Percentiles rank a stretch among this genome's conserved stretches.
phyloP scores from a whole-genome alignment of 2,113 vertebrate species.

The Stictonetta naevosa region DNA sequence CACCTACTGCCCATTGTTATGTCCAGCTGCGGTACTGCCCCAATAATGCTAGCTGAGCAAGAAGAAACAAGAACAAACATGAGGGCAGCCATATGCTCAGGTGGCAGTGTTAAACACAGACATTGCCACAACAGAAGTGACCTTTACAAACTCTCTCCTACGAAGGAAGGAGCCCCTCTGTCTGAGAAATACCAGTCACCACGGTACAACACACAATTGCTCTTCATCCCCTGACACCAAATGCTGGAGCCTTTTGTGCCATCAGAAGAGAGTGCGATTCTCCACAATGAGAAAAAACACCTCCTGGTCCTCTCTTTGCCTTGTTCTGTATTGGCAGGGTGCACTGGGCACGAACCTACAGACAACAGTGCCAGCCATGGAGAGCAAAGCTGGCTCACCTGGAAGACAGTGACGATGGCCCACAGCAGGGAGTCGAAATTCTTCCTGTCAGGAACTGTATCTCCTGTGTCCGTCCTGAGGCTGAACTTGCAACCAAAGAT shows the following conservation, averaged over 20 bases:
- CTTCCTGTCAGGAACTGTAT: conserved; percentile 95
- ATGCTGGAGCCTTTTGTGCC: background rate
- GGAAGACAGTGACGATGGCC: conserved; percentile 97
- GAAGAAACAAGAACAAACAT: background rate
- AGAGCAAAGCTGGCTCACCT: conserved; percentile 77
- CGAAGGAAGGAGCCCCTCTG: background rate
- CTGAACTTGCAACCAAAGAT: conserved; percentile 99
- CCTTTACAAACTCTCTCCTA: background rate
- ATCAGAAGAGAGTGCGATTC: background rate
- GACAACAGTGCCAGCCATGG: rapidly evolving
- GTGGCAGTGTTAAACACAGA: background rate
- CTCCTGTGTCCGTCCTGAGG: conserved; percentile 91
- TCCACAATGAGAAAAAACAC: background rate
- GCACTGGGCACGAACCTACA: too few relatives aligned
- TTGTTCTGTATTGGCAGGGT: background rate
- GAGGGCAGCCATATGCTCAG: background rate
- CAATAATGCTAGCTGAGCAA: background rate
- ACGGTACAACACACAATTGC: background rate
- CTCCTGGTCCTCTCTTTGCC: background rate
- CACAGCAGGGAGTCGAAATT: conserved; percentile 97
- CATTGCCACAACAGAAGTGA: background rate
- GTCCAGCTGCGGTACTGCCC: background rate
- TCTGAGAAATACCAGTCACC: background rate
- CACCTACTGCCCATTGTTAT: background rate
- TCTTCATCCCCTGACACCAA: background rate